Conservation (phyloP, 2,113 vertebrate genomes). For the Scytalopus superciliaris region DNA sequence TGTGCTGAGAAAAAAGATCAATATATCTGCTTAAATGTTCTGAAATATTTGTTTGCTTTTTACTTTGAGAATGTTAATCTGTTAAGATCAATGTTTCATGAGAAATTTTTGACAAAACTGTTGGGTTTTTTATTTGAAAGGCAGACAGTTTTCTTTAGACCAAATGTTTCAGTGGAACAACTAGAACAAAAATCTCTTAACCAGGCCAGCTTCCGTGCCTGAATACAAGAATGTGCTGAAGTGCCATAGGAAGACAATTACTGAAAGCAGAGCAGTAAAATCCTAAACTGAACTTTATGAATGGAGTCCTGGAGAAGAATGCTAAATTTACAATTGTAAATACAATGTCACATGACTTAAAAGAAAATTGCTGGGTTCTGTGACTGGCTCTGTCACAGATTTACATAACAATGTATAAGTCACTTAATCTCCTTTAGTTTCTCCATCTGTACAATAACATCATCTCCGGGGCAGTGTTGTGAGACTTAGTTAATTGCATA, state of each 20-base stretch:
- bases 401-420: constrained; percentile 37
- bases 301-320: neutral
- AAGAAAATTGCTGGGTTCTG: constrained; percentile 21
- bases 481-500: constrained; percentile 25
- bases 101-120: neutral
- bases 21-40: neutral
- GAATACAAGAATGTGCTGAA: neutral
- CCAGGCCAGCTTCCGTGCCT: neutral
- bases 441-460: constrained; percentile 12
- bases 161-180: neutral
- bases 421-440: constrained; percentile 43
- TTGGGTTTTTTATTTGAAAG: neutral
- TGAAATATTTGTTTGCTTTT: neutral
- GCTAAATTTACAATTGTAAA: constrained; percentile 16
- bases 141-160: neutral
- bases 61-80: neutral
- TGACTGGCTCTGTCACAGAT: neutral
- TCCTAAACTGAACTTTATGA: neutral
- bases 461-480: neutral
- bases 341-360: neutral
- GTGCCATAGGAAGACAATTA: neutral
- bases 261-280: neutral
- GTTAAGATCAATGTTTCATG: neutral
- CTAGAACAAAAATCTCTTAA: neutral
- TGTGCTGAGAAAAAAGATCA: neutral